Conservation (phyloP, 2,113 vertebrate species). For the Chauna torquata region DNA sequence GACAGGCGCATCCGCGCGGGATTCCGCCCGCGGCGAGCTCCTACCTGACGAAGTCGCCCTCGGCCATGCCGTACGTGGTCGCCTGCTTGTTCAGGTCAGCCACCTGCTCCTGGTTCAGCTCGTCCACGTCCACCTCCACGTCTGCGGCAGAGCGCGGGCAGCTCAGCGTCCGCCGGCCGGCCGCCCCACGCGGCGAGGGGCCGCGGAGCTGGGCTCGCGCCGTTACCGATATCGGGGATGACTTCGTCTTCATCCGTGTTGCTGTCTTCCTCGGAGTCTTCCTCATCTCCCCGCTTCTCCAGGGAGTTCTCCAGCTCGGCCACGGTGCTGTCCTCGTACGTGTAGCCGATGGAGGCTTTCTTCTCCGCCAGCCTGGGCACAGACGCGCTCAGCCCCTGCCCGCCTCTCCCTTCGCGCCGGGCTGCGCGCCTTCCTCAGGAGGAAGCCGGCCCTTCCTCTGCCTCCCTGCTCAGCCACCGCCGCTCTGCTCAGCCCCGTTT, state of each 20-base stretch:
- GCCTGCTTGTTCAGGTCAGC: slow-evolving; percentile 93
- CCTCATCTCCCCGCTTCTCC: slow-evolving; percentile 86
- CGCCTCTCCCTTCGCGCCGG: neutral
- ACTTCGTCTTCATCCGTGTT: slow-evolving; percentile 94
- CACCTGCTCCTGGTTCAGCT: slow-evolving; percentile 90
- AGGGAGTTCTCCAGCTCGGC: slow-evolving; percentile 80
- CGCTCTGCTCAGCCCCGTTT: neutral
- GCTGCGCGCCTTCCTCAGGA: neutral
- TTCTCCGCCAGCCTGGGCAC: slow-evolving; percentile 88
- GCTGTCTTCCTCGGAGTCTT: slow-evolving; percentile 90
- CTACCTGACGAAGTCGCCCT: slow-evolving; percentile 94
- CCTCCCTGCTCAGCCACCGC: neutral
- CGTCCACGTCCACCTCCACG: slow-evolving; percentile 95
- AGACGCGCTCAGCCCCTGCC: neutral
- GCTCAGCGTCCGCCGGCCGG: neutral
- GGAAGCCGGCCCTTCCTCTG: neutral
- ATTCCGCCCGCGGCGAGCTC: neutral
- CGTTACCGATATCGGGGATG: slow-evolving; percentile 92
- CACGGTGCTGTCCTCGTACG: slow-evolving; percentile 94
- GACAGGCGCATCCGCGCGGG: neutral
- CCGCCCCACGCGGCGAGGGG: neutral
- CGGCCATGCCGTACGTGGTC: slow-evolving; percentile 92
- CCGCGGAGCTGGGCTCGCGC: neutral
- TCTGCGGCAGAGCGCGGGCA: slow-evolving; percentile 73
- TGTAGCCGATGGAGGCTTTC: slow-evolving; percentile 94